Percentiles rank a stretch among this genome's conserved stretches.
These are phyloP conservation scores for Drosophila orena DNA, from an alignment of 1,140 invertebrate species.

Conservation along the genomic window DNA sequence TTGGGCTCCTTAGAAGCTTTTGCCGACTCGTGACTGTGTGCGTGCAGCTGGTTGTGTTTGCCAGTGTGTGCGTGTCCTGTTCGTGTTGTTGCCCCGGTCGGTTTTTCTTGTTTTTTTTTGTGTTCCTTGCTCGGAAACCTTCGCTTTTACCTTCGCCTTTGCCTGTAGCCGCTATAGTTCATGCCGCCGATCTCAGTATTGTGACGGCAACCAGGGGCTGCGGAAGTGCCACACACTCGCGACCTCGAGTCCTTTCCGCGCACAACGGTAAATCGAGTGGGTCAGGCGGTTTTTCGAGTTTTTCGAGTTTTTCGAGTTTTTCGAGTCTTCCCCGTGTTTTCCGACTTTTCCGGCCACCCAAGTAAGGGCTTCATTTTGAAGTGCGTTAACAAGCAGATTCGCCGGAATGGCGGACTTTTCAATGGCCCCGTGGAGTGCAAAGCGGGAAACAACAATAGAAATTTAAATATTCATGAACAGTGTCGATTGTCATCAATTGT, in stretches of 20 bases:
- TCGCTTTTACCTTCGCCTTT: conserved; percentile 39
- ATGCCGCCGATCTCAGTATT: conserved; percentile 57
- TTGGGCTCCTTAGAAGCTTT: conserved; percentile 16
- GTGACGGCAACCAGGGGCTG: conserved; percentile 58
- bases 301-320: not conserved
- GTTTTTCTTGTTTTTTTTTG: conserved; percentile 10
- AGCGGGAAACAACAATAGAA: conserved; percentile 59
- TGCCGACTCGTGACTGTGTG: not conserved
- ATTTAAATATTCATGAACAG: conserved; percentile 77
- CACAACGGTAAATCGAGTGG: conserved; percentile 21
- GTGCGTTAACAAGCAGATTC: conserved; percentile 40
- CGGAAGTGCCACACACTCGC: conserved; percentile 67
- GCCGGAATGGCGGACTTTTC: conserved; percentile 13
- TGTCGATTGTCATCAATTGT: conserved; percentile 59
- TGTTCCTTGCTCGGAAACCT: conserved; percentile 37
- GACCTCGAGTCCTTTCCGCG: conserved; percentile 11
- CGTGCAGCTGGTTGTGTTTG: not conserved
- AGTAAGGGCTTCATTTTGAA: conserved; percentile 14
- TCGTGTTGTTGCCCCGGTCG: conserved; percentile 45
- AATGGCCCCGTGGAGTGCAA: conserved; percentile 16
- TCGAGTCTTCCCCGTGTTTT: not conserved
- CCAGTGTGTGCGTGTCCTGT: conserved; percentile 1
- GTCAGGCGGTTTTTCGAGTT: conserved; percentile 8
- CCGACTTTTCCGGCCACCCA: not conserved
- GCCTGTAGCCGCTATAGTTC: conserved; percentile 25